Evolutionary conservation across 2,113 vertebrate species (phyloP).

Genomic region (Pteropus alecto): DNA sequence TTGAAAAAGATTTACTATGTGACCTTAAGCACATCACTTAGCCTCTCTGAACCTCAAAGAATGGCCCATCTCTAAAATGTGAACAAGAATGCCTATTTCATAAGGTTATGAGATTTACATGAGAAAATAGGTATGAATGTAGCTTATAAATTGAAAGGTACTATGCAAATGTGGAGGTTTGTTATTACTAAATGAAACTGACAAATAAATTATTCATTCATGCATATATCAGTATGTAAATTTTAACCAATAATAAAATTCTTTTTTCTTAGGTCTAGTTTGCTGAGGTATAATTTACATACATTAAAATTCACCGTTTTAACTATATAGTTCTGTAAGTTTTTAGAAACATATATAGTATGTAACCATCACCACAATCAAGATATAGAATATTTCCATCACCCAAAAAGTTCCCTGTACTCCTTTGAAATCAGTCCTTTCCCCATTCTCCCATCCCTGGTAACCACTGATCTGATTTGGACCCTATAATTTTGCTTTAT

Average conservation of each 20-base stretch:
- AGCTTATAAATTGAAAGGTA: slow-evolving; percentile 10
- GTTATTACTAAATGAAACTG: slow-evolving; percentile 31
- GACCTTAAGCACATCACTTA: neutral
- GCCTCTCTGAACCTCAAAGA: neutral
- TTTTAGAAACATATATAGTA: neutral
- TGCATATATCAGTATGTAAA: slow-evolving; percentile 27
- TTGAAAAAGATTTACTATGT: neutral
- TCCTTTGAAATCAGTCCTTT: neutral
- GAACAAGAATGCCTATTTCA: neutral
- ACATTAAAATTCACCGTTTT: slow-evolving; percentile 46
- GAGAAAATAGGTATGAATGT: neutral
- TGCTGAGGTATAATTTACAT: slow-evolving; percentile 2
- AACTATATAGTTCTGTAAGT: neutral
- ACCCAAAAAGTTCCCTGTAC: neutral
- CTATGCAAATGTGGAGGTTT: neutral
- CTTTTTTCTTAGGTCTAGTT: slow-evolving; percentile 10
- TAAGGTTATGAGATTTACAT: neutral
- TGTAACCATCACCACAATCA: neutral
- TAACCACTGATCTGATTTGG: neutral
- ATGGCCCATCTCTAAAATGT: neutral
- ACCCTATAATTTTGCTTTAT: neutral
- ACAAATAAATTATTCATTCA: slow-evolving; percentile 40
- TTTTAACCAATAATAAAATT: slow-evolving; percentile 40
- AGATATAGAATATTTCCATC: neutral
- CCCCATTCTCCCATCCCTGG: neutral